These are phyloP conservation scores for Anomalospiza imberbis DNA, from an alignment of 2,797 vertebrate genomes.

Conservation along the genomic window DNA sequence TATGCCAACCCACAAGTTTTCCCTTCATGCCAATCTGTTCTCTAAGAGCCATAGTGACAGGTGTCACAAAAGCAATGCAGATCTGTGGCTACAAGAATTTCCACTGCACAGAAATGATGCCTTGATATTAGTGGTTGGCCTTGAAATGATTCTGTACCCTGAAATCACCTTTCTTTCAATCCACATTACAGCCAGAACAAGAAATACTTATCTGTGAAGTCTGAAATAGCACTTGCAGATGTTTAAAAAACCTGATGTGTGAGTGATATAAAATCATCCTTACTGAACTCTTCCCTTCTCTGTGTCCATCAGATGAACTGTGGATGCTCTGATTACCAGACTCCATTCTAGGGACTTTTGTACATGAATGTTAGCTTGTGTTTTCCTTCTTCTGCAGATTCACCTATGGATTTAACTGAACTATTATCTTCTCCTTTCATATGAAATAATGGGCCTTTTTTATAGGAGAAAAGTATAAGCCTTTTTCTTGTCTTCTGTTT, in stretches of 20 bases:
- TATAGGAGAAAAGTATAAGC: not conserved
- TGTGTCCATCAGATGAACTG: not conserved
- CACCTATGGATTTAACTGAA: not conserved
- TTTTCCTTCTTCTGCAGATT: not conserved
- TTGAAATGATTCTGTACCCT: not conserved
- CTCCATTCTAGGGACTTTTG: not conserved
- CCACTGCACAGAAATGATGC: not conserved
- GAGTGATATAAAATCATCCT: not conserved
- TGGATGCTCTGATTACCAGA: not conserved
- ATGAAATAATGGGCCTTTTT: not conserved
- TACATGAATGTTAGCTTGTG: not conserved
- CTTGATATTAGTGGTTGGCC: not conserved
- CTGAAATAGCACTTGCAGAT: not conserved
- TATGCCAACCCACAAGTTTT: not conserved
- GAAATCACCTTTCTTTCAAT: slow-evolving; percentile 3
- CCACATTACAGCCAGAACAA: not conserved
- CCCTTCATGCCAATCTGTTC: not conserved
- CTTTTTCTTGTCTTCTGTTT: not conserved
- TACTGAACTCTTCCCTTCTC: not conserved
- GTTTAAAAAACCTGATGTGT: not conserved
- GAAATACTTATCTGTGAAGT: not conserved
- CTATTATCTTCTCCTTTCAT: not conserved
- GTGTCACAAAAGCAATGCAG: not conserved
- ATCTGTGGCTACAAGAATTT: not conserved
- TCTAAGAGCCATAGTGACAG: not conserved